Percentiles rank a stretch among this genome's conserved stretches.
These are phyloP conservation scores for Schrankia costaestrigalis DNA, from an alignment of 2,888 invertebrate genomes.

Conservation along the genomic window DNA sequence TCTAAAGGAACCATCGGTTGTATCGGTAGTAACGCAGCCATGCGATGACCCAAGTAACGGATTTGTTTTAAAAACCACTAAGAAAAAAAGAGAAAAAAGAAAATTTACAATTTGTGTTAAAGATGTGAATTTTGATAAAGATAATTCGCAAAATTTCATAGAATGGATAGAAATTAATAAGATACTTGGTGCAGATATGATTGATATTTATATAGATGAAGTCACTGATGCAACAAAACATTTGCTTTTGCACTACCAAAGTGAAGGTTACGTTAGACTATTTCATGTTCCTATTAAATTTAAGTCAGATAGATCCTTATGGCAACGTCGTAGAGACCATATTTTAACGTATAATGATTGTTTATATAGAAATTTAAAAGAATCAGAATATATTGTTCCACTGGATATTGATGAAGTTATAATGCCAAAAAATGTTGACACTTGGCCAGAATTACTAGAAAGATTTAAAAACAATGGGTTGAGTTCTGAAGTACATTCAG, in stretches of 20 bases:
- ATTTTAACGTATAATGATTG: conserved; percentile 89
- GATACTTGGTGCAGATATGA: conserved; percentile 84
- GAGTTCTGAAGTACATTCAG: conserved; percentile 75
- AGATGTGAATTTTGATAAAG: conserved; percentile 83
- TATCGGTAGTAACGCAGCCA: conserved; percentile 75
- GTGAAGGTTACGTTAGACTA: conserved; percentile 68
- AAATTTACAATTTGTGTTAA: conserved; percentile 86
- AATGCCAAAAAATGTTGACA: conserved; percentile 81
- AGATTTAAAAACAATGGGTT: conserved; percentile 66
- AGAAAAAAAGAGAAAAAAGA: conserved; percentile 39
- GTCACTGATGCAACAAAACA: conserved; percentile 77
- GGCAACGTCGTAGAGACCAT: conserved; percentile 86
- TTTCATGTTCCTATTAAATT: conserved; percentile 77
- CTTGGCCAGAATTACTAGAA: conserved; percentile 80
- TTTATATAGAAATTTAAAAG: conserved; percentile 85
- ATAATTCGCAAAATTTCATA: conserved; percentile 81
- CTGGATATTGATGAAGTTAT: conserved; percentile 88
- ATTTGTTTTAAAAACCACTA: conserved; percentile 49
- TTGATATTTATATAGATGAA: conserved; percentile 84
- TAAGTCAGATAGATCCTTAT: conserved; percentile 63
- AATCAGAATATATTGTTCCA: conserved; percentile 83
- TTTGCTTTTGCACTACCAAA: conserved; percentile 80
- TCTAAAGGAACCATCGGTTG: conserved; percentile 52
- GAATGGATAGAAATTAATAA: conserved; percentile 87
- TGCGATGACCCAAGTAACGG: conserved; percentile 72